These are phyloP conservation scores for Sapajus apella DNA, from an alignment of 2,113 vertebrate genomes.

Conservation along the genomic window DNA sequence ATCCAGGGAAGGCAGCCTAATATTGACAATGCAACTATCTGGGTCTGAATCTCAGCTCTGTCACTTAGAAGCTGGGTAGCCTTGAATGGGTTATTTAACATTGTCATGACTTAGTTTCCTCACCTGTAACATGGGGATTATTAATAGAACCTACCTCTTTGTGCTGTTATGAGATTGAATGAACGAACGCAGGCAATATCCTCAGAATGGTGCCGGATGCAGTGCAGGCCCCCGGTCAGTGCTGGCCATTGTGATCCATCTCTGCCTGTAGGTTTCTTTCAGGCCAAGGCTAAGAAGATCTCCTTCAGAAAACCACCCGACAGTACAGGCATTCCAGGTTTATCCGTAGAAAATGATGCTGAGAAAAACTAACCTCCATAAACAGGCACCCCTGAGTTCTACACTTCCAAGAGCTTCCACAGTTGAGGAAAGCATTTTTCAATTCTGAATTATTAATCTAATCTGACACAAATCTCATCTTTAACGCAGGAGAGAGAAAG, in stretches of 20 bases:
- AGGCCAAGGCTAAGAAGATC: background rate
- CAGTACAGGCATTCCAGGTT: background rate
- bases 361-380: background rate
- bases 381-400: background rate
- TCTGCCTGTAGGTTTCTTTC: background rate
- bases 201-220: background rate
- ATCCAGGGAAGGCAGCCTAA: background rate
- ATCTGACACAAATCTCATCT: slow-evolving; percentile 69
- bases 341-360: slow-evolving; percentile 20
- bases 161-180: background rate
- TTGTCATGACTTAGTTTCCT: background rate
- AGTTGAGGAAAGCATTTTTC: slow-evolving; percentile 56
- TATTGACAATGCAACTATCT: fast-evolving
- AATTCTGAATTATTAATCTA: slow-evolving; percentile 74
- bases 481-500: slow-evolving; percentile 54
- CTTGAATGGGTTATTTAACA: background rate
- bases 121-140: background rate
- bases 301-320: background rate
- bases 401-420: background rate
- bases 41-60: background rate
- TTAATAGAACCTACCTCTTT: background rate
- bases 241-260: background rate
- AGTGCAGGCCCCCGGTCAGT: background rate
- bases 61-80: background rate
- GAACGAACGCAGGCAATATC: background rate